These are phyloP conservation scores for Idaea aversata DNA, from an alignment of 2,888 invertebrate genomes.

Conservation along the genomic window DNA sequence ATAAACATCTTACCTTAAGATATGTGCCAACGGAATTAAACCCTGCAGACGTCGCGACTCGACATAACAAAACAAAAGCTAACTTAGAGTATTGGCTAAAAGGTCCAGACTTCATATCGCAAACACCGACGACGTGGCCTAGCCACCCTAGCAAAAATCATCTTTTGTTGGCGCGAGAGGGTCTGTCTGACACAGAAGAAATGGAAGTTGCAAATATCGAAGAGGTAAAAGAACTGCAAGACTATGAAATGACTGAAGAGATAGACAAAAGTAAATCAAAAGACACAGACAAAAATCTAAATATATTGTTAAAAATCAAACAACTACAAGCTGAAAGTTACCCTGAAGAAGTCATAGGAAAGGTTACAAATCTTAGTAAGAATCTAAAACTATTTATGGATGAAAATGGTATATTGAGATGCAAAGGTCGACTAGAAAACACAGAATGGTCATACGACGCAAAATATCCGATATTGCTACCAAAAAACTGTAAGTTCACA, in stretches of 20 bases:
- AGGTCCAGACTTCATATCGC: slow-evolving; percentile 7
- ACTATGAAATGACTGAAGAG: not conserved
- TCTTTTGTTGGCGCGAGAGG: not conserved
- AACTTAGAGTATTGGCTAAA: slow-evolving; percentile 1
- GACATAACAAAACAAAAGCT: not conserved
- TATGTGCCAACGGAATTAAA: slow-evolving; percentile 8
- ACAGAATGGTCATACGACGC: not conserved
- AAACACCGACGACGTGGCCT: not conserved
- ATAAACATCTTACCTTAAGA: slow-evolving; percentile 5
- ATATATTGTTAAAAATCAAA: slow-evolving; percentile 2
- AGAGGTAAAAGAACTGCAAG: too few species aligned
- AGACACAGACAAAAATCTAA: not conserved
- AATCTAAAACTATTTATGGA: slow-evolving; percentile 21
- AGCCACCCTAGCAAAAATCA: too few species aligned
- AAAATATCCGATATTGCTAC: slow-evolving; percentile 4
- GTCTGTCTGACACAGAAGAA: not conserved
- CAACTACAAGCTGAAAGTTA: slow-evolving; percentile 2
- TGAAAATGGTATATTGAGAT: slow-evolving; percentile 19
- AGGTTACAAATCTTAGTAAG: slow-evolving; percentile 14
- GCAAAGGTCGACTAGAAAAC: slow-evolving; percentile 15
- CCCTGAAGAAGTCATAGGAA: slow-evolving; percentile 5
- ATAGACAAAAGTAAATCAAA: slow-evolving; percentile 8
- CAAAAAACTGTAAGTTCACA: slow-evolving; percentile 17
- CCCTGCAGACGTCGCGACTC: slow-evolving; percentile 9
- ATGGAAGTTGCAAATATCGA: too few species aligned